Evolutionary conservation across 2,888 invertebrate genomes (phyloP).

Genomic region (Rotaria macrura): DNA sequence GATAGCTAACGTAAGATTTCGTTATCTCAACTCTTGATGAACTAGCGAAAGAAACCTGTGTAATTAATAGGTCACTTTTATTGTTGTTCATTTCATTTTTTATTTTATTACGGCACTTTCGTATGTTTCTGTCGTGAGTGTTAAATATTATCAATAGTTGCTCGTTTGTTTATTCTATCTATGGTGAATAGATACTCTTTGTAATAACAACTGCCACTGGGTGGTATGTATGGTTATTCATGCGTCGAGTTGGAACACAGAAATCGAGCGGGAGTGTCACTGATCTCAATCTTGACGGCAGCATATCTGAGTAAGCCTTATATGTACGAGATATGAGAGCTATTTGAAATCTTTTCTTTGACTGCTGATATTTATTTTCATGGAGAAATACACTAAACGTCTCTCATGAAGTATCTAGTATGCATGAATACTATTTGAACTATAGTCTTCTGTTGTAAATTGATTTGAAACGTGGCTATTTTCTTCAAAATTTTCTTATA

Average conservation of each 20-base stretch:
- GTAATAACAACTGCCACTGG: not conserved
- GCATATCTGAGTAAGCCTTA: not conserved
- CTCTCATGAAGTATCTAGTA: no score
- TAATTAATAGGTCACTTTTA: not conserved
- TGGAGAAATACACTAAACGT: no score
- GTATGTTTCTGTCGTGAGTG: not conserved
- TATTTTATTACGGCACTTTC: not conserved
- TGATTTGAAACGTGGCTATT: no score
- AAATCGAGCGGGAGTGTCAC: not conserved
- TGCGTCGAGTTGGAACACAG: not conserved
- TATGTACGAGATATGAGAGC: not conserved
- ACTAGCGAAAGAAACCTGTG: no score
- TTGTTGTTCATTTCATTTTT: not conserved
- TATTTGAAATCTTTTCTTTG: no score
- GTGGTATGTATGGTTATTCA: slow-evolving; percentile 5
- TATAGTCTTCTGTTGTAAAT: no score
- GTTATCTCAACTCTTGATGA: not conserved
- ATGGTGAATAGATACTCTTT: not conserved
- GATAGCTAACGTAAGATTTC: not conserved
- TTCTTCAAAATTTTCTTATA: no score
- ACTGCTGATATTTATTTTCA: no score
- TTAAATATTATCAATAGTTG: no score
- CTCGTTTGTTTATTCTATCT: no score
- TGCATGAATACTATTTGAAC: no score
- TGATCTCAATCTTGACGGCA: not conserved